phyloP scores from a whole-genome alignment of 1,140 invertebrate species.

The Eubasilissa regina region DNA sequence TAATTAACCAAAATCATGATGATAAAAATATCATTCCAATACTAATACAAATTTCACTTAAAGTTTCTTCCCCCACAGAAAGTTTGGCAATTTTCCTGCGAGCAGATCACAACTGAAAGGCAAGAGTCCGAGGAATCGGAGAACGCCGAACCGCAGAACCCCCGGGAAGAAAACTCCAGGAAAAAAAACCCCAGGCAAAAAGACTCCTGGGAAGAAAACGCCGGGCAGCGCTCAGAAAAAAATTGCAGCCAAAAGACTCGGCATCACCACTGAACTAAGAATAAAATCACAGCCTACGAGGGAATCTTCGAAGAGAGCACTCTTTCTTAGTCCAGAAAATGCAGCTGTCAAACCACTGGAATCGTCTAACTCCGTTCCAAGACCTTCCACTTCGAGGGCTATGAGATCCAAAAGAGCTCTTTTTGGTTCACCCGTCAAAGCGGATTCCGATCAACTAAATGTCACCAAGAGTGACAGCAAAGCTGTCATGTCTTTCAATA shows the following conservation, averaged over 20 bases:
- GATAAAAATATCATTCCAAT: conserved; percentile 25
- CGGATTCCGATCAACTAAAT: conserved; percentile 52
- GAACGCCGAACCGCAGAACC: conserved; percentile 62
- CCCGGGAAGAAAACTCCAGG: conserved; percentile 67
- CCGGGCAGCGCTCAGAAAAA: conserved; percentile 70
- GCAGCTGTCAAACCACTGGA: conserved; percentile 61
- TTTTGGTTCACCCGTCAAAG: conserved; percentile 70
- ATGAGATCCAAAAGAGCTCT: conserved; percentile 74
- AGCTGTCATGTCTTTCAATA: conserved; percentile 44
- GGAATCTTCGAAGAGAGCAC: conserved; percentile 74
- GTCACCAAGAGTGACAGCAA: conserved; percentile 28
- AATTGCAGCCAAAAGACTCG: conserved; percentile 66
- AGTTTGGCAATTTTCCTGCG: conserved; percentile 58
- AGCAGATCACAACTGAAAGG: conserved; percentile 60
- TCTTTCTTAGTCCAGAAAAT: conserved; percentile 77
- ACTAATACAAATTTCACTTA: conserved; percentile 44
- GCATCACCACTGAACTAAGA: conserved; percentile 63
- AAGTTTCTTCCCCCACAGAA: conserved; percentile 71
- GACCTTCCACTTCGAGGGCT: conserved; percentile 65
- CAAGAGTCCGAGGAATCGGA: conserved; percentile 65
- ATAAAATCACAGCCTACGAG: conserved; percentile 66
- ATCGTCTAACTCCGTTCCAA: conserved; percentile 59
- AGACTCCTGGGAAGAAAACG: conserved; percentile 68
- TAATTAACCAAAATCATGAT: conserved; percentile 1
- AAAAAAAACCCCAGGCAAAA: conserved; percentile 58